Conservation (phyloP, 2,888 invertebrate species). For the Chaetogeoica ovagalla region DNA sequence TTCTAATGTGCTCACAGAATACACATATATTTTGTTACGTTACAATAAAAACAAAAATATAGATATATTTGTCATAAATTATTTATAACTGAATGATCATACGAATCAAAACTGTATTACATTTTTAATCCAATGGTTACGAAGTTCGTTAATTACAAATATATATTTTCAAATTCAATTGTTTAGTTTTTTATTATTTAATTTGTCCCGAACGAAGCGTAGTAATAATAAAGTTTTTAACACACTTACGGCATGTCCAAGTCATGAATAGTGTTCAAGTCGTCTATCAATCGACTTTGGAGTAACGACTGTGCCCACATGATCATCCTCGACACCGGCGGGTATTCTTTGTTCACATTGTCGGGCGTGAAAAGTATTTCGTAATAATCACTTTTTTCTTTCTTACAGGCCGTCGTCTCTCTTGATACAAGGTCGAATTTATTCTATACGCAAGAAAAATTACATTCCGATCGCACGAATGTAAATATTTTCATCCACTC, state of each 20-base stretch:
- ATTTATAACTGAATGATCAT: too few species aligned
- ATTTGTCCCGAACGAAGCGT: too few species aligned
- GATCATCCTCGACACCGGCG: neutral
- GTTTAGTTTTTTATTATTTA: too few species aligned
- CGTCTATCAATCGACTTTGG: conserved; percentile 16
- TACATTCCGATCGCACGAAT: neutral
- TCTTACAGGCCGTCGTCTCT: neutral
- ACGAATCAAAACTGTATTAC: too few species aligned
- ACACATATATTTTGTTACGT: too few species aligned
- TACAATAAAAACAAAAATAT: too few species aligned
- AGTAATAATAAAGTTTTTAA: neutral
- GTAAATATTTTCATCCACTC: neutral
- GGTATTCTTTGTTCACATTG: conserved; percentile 17
- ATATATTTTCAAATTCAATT: too few species aligned
- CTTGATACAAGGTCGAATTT: neutral
- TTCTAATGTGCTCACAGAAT: too few species aligned
- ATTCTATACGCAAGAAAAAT: neutral
- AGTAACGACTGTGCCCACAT: conserved; percentile 35
- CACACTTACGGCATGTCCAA: conserved; percentile 35
- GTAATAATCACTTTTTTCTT: neutral
- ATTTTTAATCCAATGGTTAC: too few species aligned
- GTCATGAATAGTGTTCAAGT: neutral
- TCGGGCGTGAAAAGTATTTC: neutral
- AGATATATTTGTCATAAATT: too few species aligned
- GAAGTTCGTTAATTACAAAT: too few species aligned